These are phyloP conservation scores for Syngnathus typhle DNA, from an alignment of 2,113 vertebrate genomes.

Conservation along the genomic window DNA sequence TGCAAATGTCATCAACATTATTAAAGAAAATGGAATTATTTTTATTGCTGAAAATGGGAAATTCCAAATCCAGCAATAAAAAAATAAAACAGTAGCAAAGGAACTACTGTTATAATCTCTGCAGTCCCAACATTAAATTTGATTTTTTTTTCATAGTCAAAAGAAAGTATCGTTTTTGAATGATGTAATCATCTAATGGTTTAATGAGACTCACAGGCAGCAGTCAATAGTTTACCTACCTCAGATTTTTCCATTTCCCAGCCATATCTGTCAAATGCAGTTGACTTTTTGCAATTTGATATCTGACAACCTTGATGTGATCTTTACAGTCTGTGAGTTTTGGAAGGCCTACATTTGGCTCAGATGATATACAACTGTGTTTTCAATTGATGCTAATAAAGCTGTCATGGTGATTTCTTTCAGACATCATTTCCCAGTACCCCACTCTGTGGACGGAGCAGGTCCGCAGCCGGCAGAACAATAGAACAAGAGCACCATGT, in stretches of 20 bases:
- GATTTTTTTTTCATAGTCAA: constrained; percentile 5
- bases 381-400: constrained; percentile 41
- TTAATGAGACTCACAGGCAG: background rate
- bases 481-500: constrained; percentile 88
- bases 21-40: background rate
- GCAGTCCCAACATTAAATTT: background rate
- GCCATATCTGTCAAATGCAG: constrained; percentile 22
- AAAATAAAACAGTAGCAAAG: background rate
- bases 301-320: constrained; percentile 40
- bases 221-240: constrained; percentile 6
- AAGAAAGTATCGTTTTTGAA: constrained; percentile 9
- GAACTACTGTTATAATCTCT: background rate
- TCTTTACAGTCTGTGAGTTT: constrained; percentile 44
- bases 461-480: constrained; percentile 92
- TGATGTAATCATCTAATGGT: constrained; percentile 14
- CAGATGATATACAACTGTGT: constrained; percentile 27
- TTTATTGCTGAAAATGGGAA: background rate
- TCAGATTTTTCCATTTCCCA: constrained; percentile 10
- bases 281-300: constrained; percentile 26
- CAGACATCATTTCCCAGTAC: constrained; percentile 88
- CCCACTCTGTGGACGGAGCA: constrained; percentile 93
- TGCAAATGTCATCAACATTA: background rate
- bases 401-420: constrained; percentile 33
- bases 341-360: constrained; percentile 38
- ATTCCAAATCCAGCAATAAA: background rate